Evolutionary conservation across 2,888 invertebrate genomes (phyloP).

Genomic region (Lysandra bellargus): DNA sequence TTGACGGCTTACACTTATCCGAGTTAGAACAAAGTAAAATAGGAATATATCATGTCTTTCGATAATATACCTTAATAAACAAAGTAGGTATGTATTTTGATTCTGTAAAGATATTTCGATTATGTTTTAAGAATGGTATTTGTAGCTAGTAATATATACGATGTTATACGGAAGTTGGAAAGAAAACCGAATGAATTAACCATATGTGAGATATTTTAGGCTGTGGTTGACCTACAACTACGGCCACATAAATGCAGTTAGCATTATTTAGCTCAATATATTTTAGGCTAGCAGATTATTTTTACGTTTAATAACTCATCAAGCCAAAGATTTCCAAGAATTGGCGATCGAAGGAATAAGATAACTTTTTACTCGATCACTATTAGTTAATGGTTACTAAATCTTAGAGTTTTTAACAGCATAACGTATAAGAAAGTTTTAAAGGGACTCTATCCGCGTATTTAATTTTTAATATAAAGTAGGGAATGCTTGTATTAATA

Average conservation of each 20-base stretch:
- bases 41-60: not conserved
- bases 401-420: not conserved
- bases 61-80: not conserved
- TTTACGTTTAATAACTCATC: not conserved
- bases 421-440: not conserved
- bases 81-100: not conserved
- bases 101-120: not conserved
- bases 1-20: not conserved
- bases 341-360: not conserved
- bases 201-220: constrained; percentile 2
- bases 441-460: not conserved
- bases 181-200: not conserved
- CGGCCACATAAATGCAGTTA: not conserved
- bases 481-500: constrained; percentile 13
- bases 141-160: not conserved
- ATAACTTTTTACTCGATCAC: not conserved
- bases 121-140: not conserved
- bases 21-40: not conserved
- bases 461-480: constrained; percentile 21
- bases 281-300: not conserved
- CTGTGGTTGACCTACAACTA: not conserved
- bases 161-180: not conserved
- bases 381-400: not conserved
- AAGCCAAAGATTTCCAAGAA: no score
- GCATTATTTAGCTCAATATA: not conserved